Conservation (phyloP, 2,797 vertebrate species). For the Propithecus perrieri region DNA sequence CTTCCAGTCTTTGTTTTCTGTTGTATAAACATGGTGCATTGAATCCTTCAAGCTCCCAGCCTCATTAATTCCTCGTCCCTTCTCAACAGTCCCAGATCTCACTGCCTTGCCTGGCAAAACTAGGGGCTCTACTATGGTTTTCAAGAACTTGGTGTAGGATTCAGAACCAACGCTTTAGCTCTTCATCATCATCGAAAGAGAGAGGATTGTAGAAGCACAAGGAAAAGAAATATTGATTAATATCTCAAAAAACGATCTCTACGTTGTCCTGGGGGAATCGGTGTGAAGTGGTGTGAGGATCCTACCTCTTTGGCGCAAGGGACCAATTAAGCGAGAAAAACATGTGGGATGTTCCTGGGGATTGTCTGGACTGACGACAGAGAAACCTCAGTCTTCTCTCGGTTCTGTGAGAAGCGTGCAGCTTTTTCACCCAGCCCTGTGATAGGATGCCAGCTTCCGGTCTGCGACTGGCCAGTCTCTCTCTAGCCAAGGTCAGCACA, state of each 20-base stretch:
- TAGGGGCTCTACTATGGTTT: background rate
- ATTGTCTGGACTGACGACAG: background rate
- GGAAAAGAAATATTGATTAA: background rate
- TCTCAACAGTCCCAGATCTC: background rate
- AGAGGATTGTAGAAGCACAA: background rate
- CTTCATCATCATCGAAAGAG: background rate
- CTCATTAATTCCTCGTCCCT: background rate
- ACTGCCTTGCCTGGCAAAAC: background rate
- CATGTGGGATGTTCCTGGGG: fast-evolving
- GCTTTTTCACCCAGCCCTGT: background rate
- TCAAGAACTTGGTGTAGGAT: background rate
- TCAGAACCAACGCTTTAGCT: background rate
- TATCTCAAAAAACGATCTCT: background rate
- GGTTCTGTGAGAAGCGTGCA: background rate
- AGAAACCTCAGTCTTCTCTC: background rate
- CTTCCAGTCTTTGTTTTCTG: background rate
- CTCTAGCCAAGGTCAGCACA: background rate
- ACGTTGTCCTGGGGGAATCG: background rate
- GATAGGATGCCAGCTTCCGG: background rate
- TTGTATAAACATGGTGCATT: background rate
- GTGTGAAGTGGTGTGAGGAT: background rate
- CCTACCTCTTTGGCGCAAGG: background rate
- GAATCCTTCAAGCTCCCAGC: background rate
- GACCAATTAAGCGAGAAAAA: background rate
- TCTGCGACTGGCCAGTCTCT: background rate